A percentile compares a stretch with the other conserved stretches of the same genome.
Conservation (phyloP, 1,140 invertebrate genomes). For the Cotesia typhae region DNA sequence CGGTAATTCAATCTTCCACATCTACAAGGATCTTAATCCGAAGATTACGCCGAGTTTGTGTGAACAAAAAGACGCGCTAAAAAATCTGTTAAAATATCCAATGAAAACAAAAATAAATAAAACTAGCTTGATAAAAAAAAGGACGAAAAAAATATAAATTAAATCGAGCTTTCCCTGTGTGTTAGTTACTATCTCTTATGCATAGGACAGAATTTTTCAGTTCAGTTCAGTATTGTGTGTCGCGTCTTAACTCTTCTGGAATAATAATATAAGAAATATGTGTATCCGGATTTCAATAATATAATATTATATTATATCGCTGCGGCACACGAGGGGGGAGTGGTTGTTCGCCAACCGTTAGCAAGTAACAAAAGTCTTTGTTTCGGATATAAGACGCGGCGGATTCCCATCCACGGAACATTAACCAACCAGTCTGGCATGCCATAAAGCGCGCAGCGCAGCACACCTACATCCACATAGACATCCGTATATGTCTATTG, state of each 20-base stretch:
- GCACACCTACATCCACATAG: neutral
- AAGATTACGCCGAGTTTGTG: conserved; percentile 53
- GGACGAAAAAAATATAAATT: neutral
- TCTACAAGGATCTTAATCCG: conserved; percentile 55
- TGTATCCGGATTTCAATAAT: conserved; percentile 10
- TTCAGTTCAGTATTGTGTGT: neutral
- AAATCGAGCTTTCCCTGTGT: neutral
- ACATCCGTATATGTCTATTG: conserved; percentile 9
- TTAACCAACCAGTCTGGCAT: conserved; percentile 49
- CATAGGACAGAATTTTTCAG: too few species aligned
- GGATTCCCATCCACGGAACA: conserved; percentile 51
- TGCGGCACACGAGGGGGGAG: neutral
- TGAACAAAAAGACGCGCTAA: conserved; percentile 34
- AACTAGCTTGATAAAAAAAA: neutral
- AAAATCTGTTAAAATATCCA: conserved; percentile 1
- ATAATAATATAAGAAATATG: neutral
- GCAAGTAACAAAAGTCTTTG: conserved; percentile 26
- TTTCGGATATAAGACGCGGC: conserved; percentile 28
- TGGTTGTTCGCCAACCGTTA: neutral
- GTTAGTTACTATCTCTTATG: too few species aligned
- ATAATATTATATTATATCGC: neutral
- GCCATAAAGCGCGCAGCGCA: neutral
- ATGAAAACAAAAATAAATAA: neutral
- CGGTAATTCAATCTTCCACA: conserved; percentile 57
- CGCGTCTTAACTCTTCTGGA: neutral